These are phyloP conservation scores for Ceratoteleas bidentatus DNA, from an alignment of 1,140 invertebrate genomes.

Conservation along the genomic window DNA sequence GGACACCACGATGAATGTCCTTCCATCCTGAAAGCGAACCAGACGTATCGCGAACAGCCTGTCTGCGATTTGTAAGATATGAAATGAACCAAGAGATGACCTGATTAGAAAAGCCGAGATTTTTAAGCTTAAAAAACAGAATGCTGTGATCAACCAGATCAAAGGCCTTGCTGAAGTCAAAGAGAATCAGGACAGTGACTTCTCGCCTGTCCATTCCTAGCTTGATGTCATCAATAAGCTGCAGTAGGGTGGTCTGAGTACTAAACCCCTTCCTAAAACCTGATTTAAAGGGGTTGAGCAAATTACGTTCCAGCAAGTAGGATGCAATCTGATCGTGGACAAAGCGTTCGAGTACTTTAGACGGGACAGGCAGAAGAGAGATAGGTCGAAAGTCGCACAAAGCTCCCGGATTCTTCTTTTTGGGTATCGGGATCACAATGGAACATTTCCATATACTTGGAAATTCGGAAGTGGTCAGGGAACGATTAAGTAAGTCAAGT, in stretches of 20 bases:
- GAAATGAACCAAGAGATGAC: too few relatives aligned
- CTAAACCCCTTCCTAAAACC: too few relatives aligned
- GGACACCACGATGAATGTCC: too few relatives aligned
- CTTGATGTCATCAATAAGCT: slow-evolving; percentile 58
- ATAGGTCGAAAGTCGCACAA: background rate
- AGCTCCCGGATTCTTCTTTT: background rate
- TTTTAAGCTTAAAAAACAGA: background rate
- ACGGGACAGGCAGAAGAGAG: background rate
- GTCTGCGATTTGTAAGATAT: too few relatives aligned
- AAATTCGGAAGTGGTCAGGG: background rate
- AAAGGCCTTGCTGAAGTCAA: slow-evolving; percentile 71
- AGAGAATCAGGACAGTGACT: too few relatives aligned
- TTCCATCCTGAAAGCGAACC: too few relatives aligned
- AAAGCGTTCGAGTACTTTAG: slow-evolving; percentile 25
- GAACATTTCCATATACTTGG: background rate
- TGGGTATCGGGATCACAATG: background rate
- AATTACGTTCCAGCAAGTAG: background rate
- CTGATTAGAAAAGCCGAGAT: background rate
- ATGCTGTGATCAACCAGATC: slow-evolving; percentile 51
- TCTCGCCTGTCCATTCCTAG: too few relatives aligned
- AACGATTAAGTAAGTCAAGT: background rate
- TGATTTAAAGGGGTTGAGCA: background rate
- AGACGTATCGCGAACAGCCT: too few relatives aligned
- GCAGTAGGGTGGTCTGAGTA: background rate
- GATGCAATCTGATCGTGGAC: background rate